Evolutionary conservation across 1,140 invertebrate genomes (phyloP).

Genomic region (Luehdorfia chinensis): DNA sequence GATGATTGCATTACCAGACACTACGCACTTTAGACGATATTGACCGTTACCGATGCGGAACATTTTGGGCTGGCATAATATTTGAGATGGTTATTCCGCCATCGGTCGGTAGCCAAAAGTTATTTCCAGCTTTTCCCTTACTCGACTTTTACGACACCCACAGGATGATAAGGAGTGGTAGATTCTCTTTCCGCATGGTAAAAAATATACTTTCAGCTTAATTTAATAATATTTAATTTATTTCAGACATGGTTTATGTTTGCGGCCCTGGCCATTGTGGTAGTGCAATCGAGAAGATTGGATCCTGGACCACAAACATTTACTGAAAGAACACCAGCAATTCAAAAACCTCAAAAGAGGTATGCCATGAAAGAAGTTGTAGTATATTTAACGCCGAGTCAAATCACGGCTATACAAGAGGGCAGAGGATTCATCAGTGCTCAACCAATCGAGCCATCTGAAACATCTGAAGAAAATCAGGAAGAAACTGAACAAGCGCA

Average conservation of each 20-base stretch:
- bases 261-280: conserved; percentile 14
- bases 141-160: neutral
- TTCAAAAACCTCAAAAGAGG: conserved; percentile 25
- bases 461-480: neutral
- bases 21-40: no score
- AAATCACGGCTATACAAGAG: conserved; percentile 45
- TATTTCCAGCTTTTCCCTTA: no score
- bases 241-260: conserved; percentile 23
- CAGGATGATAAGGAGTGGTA: neutral
- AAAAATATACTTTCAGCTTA: neutral
- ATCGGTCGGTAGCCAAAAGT: no score
- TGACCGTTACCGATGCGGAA: no score
- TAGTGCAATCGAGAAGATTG: conserved; percentile 25
- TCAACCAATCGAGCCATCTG: conserved; percentile 8
- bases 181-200: neutral
- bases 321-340: conserved; percentile 18
- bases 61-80: no score
- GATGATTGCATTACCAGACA: no score
- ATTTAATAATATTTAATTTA: conserved; percentile 3
- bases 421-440: conserved; percentile 27
- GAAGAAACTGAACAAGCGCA: conserved; percentile 14
- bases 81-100: no score
- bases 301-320: conserved; percentile 39
- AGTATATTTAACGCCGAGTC: conserved; percentile 49
- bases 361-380: conserved; percentile 48